These are phyloP conservation scores for Paramuricea clavata DNA, from an alignment of 92 coral and sea anemone genomes.

Conservation along the genomic window DNA sequence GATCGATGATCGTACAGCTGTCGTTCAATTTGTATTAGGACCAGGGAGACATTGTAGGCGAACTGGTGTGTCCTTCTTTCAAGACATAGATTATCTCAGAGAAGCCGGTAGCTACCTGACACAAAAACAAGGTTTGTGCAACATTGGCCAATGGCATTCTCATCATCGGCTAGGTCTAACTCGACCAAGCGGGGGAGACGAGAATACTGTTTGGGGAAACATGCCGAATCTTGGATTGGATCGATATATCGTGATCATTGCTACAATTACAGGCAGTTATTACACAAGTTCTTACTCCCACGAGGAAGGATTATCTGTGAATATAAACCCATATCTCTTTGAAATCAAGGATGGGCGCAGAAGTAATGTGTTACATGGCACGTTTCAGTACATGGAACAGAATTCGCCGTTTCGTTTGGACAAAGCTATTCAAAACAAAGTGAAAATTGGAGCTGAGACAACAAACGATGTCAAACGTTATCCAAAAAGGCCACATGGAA, in stretches of 20 bases:
- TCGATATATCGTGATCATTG: slow-evolving; percentile 82
- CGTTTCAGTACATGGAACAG: neutral
- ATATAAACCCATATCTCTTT: slow-evolving; percentile 65
- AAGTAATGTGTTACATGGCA: neutral
- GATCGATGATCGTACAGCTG: slow-evolving; percentile 82
- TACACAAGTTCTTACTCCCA: neutral
- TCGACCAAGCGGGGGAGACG: slow-evolving; percentile 88
- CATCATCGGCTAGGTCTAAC: slow-evolving; percentile 83
- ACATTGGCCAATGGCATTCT: slow-evolving; percentile 97
- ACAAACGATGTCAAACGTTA: neutral
- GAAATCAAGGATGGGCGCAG: slow-evolving; percentile 32
- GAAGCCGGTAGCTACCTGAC: slow-evolving; percentile 75
- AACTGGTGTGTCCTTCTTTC: slow-evolving; percentile 77
- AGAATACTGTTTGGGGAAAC: slow-evolving; percentile 88
- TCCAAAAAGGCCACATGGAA: neutral
- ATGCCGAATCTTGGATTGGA: slow-evolving; percentile 80
- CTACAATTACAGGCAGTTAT: slow-evolving; percentile 56
- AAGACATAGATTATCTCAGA: slow-evolving; percentile 78
- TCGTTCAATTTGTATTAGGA: slow-evolving; percentile 81
- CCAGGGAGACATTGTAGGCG: slow-evolving; percentile 78
- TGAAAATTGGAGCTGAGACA: slow-evolving; percentile 12
- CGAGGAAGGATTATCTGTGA: slow-evolving; percentile 10
- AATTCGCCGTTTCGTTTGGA: slow-evolving; percentile 31
- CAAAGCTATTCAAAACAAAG: neutral
- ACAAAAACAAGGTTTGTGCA: slow-evolving; percentile 77